Conservation (phyloP, 2,888 invertebrate species). For the Herminia tarsipennalis region DNA sequence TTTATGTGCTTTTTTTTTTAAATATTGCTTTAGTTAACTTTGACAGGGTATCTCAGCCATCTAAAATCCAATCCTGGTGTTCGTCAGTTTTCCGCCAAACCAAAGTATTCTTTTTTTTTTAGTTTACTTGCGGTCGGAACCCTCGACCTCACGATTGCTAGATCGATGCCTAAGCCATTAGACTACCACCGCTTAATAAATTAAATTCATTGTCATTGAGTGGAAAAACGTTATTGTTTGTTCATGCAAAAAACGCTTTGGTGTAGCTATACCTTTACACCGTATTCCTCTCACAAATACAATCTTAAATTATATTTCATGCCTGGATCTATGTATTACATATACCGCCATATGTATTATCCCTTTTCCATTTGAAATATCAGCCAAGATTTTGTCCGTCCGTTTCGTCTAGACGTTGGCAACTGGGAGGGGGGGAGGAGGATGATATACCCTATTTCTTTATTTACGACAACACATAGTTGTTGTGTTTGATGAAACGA, state of each 20-base stretch:
- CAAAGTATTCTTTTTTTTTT: too few species aligned
- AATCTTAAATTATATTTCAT: background rate
- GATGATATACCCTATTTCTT: conserved; percentile 21
- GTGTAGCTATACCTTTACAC: background rate
- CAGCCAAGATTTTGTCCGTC: conserved; percentile 12
- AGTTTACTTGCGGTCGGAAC: too few species aligned
- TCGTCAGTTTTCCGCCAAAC: too few species aligned
- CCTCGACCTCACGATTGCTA: too few species aligned
- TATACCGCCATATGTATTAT: conserved; percentile 20
- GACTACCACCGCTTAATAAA: too few species aligned
- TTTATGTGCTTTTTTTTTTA: too few species aligned
- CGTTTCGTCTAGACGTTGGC: conserved; percentile 9
- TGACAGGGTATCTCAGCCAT: too few species aligned
- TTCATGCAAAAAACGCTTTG: background rate
- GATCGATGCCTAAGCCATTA: too few species aligned
- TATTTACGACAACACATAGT: conserved; percentile 19
- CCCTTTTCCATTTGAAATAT: conserved; percentile 33
- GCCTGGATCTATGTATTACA: conserved; percentile 19
- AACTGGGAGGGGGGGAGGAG: background rate
- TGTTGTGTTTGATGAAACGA: conserved; percentile 38
- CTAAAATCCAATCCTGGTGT: too few species aligned
- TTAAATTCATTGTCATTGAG: too few species aligned
- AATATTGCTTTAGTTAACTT: too few species aligned
- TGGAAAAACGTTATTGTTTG: too few species aligned
- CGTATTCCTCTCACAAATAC: background rate